Conservation (phyloP, 1,140 invertebrate species). For the Leptoteleia sp. region DNA sequence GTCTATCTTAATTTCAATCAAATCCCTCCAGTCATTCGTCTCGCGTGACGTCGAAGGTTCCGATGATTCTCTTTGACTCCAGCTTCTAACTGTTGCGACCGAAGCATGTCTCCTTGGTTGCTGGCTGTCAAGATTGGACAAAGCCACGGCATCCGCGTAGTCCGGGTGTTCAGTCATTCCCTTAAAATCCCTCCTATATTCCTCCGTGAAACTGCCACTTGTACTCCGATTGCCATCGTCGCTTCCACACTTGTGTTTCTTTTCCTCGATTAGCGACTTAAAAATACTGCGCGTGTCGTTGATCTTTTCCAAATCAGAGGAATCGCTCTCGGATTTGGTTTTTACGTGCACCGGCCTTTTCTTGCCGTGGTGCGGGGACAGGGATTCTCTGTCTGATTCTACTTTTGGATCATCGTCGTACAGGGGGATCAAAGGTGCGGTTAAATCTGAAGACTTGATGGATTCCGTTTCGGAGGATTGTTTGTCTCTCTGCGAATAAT, state of each 20-base stretch:
- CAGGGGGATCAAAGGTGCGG: constrained; percentile 28
- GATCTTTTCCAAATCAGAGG: constrained; percentile 55
- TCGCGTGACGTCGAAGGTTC: constrained; percentile 6
- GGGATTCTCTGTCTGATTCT: constrained; percentile 25
- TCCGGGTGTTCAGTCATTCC: constrained; percentile 33
- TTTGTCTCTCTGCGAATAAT: constrained; percentile 8
- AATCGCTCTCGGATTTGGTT: constrained; percentile 63
- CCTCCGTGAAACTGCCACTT: constrained; percentile 20
- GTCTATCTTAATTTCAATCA: constrained; percentile 44
- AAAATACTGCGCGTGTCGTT: constrained; percentile 63
- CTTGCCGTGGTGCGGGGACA: constrained; percentile 31
- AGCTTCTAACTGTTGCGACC: constrained; percentile 12
- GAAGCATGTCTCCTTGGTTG: constrained; percentile 7
- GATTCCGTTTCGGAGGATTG: constrained; percentile 48
- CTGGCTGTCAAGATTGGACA: constrained; percentile 3
- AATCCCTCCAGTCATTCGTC: constrained; percentile 7
- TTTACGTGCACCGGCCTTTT: constrained; percentile 38
- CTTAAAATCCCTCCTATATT: constrained; percentile 16
- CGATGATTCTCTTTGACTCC: constrained; percentile 24
- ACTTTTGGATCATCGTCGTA: constrained; percentile 16
- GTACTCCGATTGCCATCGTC: constrained; percentile 32
- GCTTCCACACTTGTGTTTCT: constrained; percentile 37
- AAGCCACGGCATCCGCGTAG: constrained; percentile 48
- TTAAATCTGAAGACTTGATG: constrained; percentile 38
- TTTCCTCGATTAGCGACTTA: constrained; percentile 52